Percentiles rank a stretch among this genome's conserved stretches.
Evolutionary conservation across 2,797 vertebrate species (phyloP).

Genomic region (Manis crassicaudata): DNA sequence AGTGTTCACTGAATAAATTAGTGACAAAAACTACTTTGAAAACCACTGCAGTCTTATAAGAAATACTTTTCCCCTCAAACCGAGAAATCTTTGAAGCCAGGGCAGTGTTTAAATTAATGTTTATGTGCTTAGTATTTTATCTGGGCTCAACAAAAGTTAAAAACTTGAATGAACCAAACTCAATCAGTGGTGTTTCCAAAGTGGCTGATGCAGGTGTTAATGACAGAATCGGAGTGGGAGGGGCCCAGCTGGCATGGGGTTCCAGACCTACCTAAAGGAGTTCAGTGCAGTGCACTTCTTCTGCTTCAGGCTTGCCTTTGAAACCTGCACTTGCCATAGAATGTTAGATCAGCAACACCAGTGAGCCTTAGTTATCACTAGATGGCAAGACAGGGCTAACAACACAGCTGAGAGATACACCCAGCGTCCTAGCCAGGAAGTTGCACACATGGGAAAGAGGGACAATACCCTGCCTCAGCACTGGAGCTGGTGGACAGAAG

Average conservation of each 20-base stretch:
- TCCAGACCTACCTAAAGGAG: not conserved
- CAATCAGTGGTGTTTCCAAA: not conserved
- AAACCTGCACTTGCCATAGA: not conserved
- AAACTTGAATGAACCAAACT: not conserved
- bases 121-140: not conserved
- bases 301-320: too few relatives aligned
- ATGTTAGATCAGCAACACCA: not conserved
- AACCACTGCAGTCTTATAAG: not conserved
- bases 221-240: not conserved
- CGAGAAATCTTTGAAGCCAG: not conserved
- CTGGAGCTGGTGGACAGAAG: not conserved
- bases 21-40: not conserved
- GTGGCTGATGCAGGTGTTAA: not conserved
- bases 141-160: not conserved
- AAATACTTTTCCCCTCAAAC: not conserved
- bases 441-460: not conserved
- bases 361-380: not conserved
- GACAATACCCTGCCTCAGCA: not conserved
- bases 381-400: not conserved
- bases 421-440: not conserved
- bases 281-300: rapidly evolving
- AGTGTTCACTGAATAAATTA: not conserved
- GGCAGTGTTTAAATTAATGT: not conserved
- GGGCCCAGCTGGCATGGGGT: rapidly evolving
- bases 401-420: rapidly evolving